phyloP scores from a whole-genome alignment of 35 echinoderm and acorn worm species.

The Eucidaris tribuloides region DNA sequence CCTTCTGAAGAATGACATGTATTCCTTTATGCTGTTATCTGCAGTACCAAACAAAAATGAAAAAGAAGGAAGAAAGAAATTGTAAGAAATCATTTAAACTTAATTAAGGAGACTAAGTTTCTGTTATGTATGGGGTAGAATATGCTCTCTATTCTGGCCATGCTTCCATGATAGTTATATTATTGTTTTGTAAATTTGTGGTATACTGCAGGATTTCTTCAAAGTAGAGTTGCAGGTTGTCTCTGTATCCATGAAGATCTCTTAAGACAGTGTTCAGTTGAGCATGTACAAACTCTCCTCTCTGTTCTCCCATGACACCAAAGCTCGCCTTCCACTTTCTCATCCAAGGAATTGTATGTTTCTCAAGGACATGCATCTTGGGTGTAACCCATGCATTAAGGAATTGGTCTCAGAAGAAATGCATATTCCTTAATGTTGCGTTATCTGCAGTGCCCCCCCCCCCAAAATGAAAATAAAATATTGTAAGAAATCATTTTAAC shows the following conservation, averaged over 20 bases:
- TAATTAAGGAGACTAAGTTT: no score
- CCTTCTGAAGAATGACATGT: constrained; percentile 14
- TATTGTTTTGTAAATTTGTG: no score
- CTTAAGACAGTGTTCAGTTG: constrained; percentile 35
- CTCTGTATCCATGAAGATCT: constrained; percentile 13
- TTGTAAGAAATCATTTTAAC: no score
- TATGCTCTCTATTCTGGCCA: no score
- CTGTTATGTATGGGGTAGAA: no score
- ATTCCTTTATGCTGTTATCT: constrained; percentile 38
- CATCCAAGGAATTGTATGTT: constrained; percentile 40
- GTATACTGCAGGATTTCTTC: no score
- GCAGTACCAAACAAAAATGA: no score
- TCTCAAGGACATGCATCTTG: constrained; percentile 59
- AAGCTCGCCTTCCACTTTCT: constrained; percentile 13
- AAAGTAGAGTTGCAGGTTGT: not conserved
- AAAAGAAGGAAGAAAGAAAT: no score
- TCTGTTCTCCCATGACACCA: constrained; percentile 33
- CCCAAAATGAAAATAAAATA: no score
- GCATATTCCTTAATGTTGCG: not conserved
- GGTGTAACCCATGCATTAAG: constrained; percentile 14
- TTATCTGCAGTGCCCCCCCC: constrained; percentile 56
- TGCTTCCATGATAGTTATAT: no score
- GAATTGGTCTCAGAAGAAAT: constrained; percentile 29
- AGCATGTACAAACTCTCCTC: constrained; percentile 33
- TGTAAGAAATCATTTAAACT: no score